These are phyloP conservation scores for Rhynchotus rufescens DNA, from an alignment of 2,797 vertebrate genomes.

Conservation along the genomic window DNA sequence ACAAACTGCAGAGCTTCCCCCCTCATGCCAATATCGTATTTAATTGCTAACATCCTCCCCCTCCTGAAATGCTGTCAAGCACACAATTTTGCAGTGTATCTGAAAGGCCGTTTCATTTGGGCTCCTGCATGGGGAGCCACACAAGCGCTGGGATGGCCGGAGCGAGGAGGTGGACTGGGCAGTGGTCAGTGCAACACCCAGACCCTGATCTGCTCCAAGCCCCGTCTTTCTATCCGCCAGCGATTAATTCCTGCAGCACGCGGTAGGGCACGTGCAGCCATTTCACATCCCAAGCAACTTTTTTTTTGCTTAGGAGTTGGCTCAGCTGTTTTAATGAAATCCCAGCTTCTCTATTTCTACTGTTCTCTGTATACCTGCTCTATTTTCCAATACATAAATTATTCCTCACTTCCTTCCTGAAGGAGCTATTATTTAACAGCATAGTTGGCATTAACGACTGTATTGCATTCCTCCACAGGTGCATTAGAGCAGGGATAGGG, in stretches of 20 bases:
- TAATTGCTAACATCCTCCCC: neutral
- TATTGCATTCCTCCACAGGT: conserved; percentile 28
- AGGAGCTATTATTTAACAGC: conserved; percentile 62
- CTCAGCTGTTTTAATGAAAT: conserved; percentile 15
- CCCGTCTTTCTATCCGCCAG: neutral
- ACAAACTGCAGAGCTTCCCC: neutral
- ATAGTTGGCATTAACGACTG: conserved; percentile 16
- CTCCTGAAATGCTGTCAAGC: neutral
- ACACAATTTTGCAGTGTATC: neutral
- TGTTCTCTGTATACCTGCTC: conserved; percentile 25
- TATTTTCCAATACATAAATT: conserved; percentile 61
- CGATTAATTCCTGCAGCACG: neutral
- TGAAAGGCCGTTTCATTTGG: neutral
- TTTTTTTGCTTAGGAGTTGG: neutral
- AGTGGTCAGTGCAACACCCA: fast-evolving
- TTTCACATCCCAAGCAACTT: neutral
- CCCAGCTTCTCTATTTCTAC: conserved; percentile 41
- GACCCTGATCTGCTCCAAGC: neutral
- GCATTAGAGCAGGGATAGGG: conserved; percentile 30
- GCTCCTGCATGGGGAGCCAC: neutral
- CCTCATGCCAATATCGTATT: neutral
- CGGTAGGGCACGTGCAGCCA: neutral
- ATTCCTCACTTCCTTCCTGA: conserved; percentile 62
- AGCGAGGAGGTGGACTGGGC: neutral
- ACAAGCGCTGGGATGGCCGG: neutral